Base-by-base conservation (phyloP, 1,140 invertebrate species). In the Hycleus cichorii region DNA sequence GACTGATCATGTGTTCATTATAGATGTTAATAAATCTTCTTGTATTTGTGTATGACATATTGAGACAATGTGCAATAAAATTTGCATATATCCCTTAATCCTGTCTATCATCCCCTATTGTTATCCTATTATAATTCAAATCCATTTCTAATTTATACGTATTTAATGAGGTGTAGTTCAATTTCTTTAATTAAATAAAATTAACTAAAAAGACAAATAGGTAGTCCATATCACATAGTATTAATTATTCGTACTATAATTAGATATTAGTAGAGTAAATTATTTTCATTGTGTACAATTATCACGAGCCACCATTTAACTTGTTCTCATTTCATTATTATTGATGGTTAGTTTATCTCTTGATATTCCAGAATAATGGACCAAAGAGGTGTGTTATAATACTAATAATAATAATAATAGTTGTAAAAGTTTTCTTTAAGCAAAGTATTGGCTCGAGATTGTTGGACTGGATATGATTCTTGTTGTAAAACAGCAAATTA, bases 131-230 rank as follows among this genome's bases (percentile, higher is more conserved):
- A 46, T 45, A 24, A 38, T 25, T 18, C 18, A 18, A 18, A 12
- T 32, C 45, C n/a, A 38, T 32, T 53, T 7, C 7, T 32, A 32
- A 32, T 32, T 32, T 32, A 32, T n/a, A 42, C 9, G 6, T 49
- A 38, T 58, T 50, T 51, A 51, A 46, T 58, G 49, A 49, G 43
- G 48, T 50, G 42, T 51, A 51, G 40, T 48, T 49, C 40, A 48
- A 43, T 42, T 51, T 55, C 50, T 47, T 54, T 47, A 57, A 40
- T 46, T 32, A 26, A 42, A 42, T n/a, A 42, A 42, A 11, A 42
- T n/a, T 8, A 42, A n/a, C 51, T 62, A 68, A 69, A 71, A 70
- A 71, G 68, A 71, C 67, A 70, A 64, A 66, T 71, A 71, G 69
- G 56, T 69, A 66, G 64, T 65, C 63, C 59, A 66, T 66, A 66